phyloP scores from a whole-genome alignment of 2,888 invertebrate species.

The Sthenelais limicola region DNA sequence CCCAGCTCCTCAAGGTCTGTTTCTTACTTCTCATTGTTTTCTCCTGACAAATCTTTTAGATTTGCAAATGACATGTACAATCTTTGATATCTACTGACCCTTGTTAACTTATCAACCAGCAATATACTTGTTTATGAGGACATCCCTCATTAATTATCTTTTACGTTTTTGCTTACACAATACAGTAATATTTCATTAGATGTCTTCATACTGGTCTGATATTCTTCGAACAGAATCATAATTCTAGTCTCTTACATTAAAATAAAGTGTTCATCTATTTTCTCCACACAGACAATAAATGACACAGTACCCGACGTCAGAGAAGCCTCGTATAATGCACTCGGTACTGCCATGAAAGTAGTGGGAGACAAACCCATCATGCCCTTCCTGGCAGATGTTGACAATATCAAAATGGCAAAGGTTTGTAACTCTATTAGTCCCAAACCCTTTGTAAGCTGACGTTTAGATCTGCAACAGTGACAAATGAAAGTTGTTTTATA shows the following conservation, averaged over 20 bases:
- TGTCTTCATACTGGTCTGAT: background rate
- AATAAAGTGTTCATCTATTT: slow-evolving; percentile 1
- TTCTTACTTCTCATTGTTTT: background rate
- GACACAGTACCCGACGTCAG: slow-evolving; percentile 88
- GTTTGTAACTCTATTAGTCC: too few relatives aligned
- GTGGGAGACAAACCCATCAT: slow-evolving; percentile 92
- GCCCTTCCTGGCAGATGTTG: slow-evolving; percentile 90
- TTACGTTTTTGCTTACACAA: too few relatives aligned
- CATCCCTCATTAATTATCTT: too few relatives aligned
- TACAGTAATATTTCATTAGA: too few relatives aligned
- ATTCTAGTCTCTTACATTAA: background rate
- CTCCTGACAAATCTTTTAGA: background rate
- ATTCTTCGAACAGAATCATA: background rate
- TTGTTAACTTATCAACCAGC: background rate
- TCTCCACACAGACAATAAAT: slow-evolving; percentile 51
- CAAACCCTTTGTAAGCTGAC: too few relatives aligned
- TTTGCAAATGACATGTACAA: background rate
- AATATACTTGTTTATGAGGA: background rate
- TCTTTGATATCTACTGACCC: too few relatives aligned
- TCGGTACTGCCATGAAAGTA: slow-evolving; percentile 94
- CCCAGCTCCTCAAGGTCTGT: slow-evolving; percentile 80
- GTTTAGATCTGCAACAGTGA: too few relatives aligned
- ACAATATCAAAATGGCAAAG: slow-evolving; percentile 91
- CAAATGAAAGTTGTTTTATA: too few relatives aligned
- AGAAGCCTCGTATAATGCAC: slow-evolving; percentile 92